Percentiles rank a stretch among this genome's conserved stretches.
These are phyloP conservation scores for Barbus barbus DNA, from an alignment of 2,113 vertebrate species.

Conservation along the genomic window DNA sequence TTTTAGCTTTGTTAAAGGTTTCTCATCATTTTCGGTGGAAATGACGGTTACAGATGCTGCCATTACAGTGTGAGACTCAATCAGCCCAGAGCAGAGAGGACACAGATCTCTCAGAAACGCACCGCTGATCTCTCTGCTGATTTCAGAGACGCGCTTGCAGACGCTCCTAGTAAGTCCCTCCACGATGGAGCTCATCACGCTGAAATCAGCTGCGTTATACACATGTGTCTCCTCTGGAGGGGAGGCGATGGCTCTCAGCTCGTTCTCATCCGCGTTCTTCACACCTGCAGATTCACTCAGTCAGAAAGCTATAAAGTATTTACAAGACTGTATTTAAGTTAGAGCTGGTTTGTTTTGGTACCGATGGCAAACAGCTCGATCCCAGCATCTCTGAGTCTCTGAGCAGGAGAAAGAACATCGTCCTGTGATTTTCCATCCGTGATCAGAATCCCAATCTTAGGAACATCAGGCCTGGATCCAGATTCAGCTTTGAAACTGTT, in stretches of 20 bases:
- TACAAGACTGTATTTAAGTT: neutral
- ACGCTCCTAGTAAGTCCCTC: constrained; percentile 86
- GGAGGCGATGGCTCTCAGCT: constrained; percentile 90
- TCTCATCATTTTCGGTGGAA: neutral
- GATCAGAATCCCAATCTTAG: constrained; percentile 96
- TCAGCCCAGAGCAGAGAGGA: neutral
- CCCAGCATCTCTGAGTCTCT: constrained; percentile 85
- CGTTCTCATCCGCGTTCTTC: constrained; percentile 93
- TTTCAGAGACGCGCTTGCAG: constrained; percentile 88
- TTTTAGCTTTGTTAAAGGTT: neutral
- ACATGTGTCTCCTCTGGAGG: constrained; percentile 88
- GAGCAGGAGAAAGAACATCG: constrained; percentile 88
- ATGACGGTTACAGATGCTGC: neutral
- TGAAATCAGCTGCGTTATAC: constrained; percentile 95
- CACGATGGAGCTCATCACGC: constrained; percentile 92
- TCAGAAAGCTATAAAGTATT: neutral
- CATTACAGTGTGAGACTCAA: neutral
- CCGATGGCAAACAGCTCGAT: constrained; percentile 98
- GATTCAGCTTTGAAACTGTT: constrained; percentile 93
- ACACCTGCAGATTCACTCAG: constrained; percentile 80
- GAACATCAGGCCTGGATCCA: constrained; percentile 85
- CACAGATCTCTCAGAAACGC: neutral
- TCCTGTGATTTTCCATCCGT: constrained; percentile 98
- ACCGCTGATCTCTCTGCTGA: constrained; percentile 80
- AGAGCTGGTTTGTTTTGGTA: constrained; percentile 54